phyloP scores from a whole-genome alignment of 2,797 vertebrate species.

The Amblyraja radiata region DNA sequence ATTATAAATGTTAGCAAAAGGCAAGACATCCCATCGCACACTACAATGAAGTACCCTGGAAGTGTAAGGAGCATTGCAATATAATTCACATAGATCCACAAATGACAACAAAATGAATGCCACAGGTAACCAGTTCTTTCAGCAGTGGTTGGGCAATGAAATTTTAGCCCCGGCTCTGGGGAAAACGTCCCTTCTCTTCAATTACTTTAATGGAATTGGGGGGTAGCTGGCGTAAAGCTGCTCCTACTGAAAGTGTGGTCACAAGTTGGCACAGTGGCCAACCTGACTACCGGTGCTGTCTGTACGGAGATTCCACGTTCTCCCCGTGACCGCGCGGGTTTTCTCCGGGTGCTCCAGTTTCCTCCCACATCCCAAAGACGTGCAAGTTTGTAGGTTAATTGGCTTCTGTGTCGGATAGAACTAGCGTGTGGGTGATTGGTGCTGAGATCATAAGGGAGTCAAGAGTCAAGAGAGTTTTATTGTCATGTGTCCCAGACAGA shows the following conservation, averaged over 20 bases:
- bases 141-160: neutral
- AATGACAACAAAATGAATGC: neutral
- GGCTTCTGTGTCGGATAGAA: too few species aligned
- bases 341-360: too few species aligned
- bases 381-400: too few species aligned
- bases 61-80: neutral
- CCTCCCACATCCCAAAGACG: too few species aligned
- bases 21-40: neutral
- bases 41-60: neutral
- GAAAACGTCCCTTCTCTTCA: neutral
- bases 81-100: neutral
- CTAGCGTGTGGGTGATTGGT: too few species aligned
- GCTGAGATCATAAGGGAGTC: too few species aligned
- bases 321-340: too few species aligned
- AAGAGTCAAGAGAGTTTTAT: too few species aligned
- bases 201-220: neutral
- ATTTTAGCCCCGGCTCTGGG: neutral
- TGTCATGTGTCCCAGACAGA: too few species aligned
- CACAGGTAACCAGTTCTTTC: neutral
- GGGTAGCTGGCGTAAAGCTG: neutral
- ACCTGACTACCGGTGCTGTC: too few species aligned
- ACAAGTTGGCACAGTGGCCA: too few species aligned
- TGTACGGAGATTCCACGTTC: too few species aligned
- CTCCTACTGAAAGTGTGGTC: neutral
- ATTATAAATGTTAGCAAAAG: neutral